Conservation (phyloP, 2,888 invertebrate genomes). For the Rhodophaea formosa region DNA sequence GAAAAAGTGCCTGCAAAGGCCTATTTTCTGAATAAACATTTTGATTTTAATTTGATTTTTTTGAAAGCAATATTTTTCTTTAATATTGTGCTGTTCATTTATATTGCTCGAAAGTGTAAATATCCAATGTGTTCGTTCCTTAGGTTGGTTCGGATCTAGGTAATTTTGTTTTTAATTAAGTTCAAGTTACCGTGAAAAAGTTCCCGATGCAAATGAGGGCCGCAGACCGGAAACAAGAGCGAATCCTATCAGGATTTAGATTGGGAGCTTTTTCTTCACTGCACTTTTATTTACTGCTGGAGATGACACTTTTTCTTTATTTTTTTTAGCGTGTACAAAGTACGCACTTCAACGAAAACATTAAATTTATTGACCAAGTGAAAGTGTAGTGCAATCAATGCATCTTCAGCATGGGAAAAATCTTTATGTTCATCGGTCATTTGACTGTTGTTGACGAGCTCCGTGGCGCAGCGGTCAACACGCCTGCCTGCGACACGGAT, state of each 20-base stretch:
- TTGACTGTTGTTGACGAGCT: too few relatives aligned
- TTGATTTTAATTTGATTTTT: too few relatives aligned
- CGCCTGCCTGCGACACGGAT: too few relatives aligned
- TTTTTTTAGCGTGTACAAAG: too few relatives aligned
- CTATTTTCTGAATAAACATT: too few relatives aligned
- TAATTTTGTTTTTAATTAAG: conserved; percentile 73
- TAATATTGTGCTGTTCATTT: background rate
- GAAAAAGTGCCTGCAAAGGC: too few relatives aligned
- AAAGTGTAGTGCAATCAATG: too few relatives aligned
- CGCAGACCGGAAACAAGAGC: conserved; percentile 30
- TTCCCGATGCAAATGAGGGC: conserved; percentile 57
- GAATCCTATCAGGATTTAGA: conserved; percentile 32
- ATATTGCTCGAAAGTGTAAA: conserved; percentile 37
- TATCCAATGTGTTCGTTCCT: conserved; percentile 15
- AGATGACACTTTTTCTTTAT: background rate
- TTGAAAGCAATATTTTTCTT: too few relatives aligned
- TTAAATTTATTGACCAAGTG: background rate
- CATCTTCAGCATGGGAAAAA: too few relatives aligned
- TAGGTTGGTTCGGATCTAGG: conserved; percentile 40
- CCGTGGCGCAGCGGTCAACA: too few relatives aligned
- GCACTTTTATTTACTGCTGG: conserved; percentile 27
- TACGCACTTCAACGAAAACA: background rate
- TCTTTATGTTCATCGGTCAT: too few relatives aligned
- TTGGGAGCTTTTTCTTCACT: conserved; percentile 26
- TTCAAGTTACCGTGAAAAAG: conserved; percentile 71